Conservation (phyloP, 2,888 invertebrate genomes). For the Trisateles emortualis region DNA sequence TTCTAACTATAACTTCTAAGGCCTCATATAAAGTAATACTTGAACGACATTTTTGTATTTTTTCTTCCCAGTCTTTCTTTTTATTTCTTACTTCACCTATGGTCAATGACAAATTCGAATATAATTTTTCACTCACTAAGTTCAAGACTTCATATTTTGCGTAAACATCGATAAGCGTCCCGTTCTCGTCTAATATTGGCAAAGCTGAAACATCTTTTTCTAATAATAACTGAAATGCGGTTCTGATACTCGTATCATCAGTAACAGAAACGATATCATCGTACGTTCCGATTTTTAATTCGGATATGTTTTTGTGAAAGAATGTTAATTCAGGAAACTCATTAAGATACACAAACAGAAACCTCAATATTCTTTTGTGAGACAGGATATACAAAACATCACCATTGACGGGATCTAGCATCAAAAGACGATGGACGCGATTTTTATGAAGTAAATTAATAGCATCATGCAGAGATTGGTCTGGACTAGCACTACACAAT, state of each 20-base stretch:
- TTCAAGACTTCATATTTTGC: slow-evolving; percentile 88
- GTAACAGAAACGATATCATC: slow-evolving; percentile 77
- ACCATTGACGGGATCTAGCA: slow-evolving; percentile 76
- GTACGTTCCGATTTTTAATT: slow-evolving; percentile 81
- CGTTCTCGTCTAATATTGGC: slow-evolving; percentile 77
- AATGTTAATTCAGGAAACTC: slow-evolving; percentile 83
- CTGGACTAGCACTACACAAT: slow-evolving; percentile 75
- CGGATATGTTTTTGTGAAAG: slow-evolving; percentile 77
- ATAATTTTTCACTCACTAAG: slow-evolving; percentile 96
- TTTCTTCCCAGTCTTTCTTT: slow-evolving; percentile 96
- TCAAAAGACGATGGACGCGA: slow-evolving; percentile 78
- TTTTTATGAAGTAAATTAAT: slow-evolving; percentile 79
- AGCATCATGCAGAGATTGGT: slow-evolving; percentile 81
- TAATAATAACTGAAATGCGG: slow-evolving; percentile 77
- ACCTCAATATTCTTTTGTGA: slow-evolving; percentile 81
- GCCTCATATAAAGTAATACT: slow-evolving; percentile 94
- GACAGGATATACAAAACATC: slow-evolving; percentile 81
- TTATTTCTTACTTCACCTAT: slow-evolving; percentile 95
- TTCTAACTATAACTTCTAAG: slow-evolving; percentile 96
- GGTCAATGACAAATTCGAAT: slow-evolving; percentile 95
- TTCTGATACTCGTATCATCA: slow-evolving; percentile 75
- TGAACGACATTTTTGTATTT: slow-evolving; percentile 95
- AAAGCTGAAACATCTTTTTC: slow-evolving; percentile 82
- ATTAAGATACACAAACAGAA: slow-evolving; percentile 81
- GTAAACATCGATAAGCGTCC: slow-evolving; percentile 77